These are phyloP conservation scores for Antigone vipio DNA, from an alignment of 2,113 vertebrate genomes.

Conservation along the genomic window DNA sequence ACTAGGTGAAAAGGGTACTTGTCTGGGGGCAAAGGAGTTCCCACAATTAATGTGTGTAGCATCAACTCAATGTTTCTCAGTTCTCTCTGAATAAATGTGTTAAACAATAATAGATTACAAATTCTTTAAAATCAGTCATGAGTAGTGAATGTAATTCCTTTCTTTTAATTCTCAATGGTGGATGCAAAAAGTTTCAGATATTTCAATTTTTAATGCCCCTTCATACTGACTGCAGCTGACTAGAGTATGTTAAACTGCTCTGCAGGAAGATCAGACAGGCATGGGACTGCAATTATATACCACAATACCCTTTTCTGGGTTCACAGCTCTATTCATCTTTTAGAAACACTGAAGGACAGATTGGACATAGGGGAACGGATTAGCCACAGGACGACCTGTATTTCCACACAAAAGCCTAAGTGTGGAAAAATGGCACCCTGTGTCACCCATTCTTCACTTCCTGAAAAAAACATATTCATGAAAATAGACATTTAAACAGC, in stretches of 20 bases:
- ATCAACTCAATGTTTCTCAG: background rate
- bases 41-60: background rate
- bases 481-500: slow-evolving; percentile 72
- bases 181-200: background rate
- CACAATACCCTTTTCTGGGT: slow-evolving; percentile 56
- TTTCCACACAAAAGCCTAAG: slow-evolving; percentile 75
- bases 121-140: background rate
- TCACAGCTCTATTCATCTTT: slow-evolving; percentile 73
- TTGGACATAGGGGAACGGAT: slow-evolving; percentile 59
- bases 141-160: background rate
- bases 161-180: background rate
- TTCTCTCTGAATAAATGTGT: background rate
- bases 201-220: background rate
- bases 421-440: slow-evolving; percentile 63
- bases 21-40: background rate
- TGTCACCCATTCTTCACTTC: slow-evolving; percentile 60
- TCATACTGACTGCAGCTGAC: background rate
- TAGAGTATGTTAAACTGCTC: slow-evolving; percentile 31
- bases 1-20: background rate
- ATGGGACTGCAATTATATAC: slow-evolving; percentile 57
- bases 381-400: slow-evolving; percentile 76
- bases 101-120: background rate
- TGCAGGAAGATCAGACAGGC: slow-evolving; percentile 45
- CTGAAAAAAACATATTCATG: slow-evolving; percentile 52
- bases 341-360: slow-evolving; percentile 59